These are phyloP conservation scores for Akabosia matsudoensis DNA, from an alignment of 1,140 invertebrate species.

Conservation along the genomic window DNA sequence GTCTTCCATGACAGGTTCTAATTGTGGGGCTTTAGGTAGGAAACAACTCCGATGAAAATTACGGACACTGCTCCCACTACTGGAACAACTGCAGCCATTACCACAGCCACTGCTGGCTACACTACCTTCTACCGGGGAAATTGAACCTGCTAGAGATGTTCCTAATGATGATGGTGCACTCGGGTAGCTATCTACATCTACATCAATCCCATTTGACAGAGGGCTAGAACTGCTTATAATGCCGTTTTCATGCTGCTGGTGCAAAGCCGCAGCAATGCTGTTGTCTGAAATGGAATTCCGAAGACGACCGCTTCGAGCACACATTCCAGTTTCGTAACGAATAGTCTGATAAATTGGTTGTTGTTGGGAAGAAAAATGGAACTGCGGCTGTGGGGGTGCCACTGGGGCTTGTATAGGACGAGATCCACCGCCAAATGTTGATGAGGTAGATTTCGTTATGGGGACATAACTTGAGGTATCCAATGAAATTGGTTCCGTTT, in stretches of 20 bases:
- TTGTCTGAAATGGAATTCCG: slow-evolving; percentile 44
- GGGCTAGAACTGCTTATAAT: neutral
- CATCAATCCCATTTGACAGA: slow-evolving; percentile 1
- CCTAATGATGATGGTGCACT: neutral
- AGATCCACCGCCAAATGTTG: neutral
- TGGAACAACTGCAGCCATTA: neutral
- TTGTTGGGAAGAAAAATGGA: no score
- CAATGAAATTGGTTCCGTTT: neutral
- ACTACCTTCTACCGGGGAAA: neutral
- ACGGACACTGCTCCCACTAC: slow-evolving; percentile 14
- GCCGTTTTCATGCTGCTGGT: neutral
- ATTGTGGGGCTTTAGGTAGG: slow-evolving; percentile 38
- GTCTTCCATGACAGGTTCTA: slow-evolving; percentile 42
- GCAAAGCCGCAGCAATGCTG: slow-evolving; percentile 29
- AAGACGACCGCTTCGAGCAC: no score
- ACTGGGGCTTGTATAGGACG: neutral
- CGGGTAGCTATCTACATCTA: neutral
- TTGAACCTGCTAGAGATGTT: neutral
- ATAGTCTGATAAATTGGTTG: no score
- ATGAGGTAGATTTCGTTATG: neutral
- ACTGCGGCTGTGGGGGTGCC: neutral
- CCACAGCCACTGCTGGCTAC: neutral
- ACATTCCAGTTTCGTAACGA: no score
- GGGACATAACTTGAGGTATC: neutral
- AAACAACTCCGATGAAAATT: slow-evolving; percentile 45